Conservation (phyloP, 35 echinoderm and acorn worm genomes). For the Hemicentrotus pulcherrimus region DNA sequence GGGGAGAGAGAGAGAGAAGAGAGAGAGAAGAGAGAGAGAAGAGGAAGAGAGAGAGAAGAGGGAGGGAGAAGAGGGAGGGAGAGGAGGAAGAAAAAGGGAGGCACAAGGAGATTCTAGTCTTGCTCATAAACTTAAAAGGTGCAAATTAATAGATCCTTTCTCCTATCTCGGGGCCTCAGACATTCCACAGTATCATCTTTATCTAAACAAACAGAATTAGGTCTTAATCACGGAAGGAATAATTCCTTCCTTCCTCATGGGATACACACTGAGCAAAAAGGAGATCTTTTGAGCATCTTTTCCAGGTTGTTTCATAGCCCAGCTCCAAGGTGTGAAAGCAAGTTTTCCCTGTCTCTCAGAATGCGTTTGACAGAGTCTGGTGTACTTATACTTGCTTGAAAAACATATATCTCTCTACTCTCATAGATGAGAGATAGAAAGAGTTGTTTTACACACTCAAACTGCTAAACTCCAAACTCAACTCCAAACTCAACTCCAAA, state of each 20-base stretch:
- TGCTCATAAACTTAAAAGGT: no score
- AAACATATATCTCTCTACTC: background rate
- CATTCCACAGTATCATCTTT: background rate
- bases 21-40: no score
- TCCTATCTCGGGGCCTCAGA: background rate
- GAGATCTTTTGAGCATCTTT: background rate
- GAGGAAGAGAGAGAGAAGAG: no score
- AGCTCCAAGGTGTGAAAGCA: background rate
- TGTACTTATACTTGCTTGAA: background rate
- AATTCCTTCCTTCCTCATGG: background rate
- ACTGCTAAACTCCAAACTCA: no score
- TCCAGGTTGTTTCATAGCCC: background rate
- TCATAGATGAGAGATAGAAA: background rate
- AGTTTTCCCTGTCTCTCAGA: background rate
- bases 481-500: no score
- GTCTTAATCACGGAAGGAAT: background rate
- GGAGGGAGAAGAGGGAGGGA: no score
- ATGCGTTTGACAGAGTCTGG: background rate
- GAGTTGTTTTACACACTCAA: no score
- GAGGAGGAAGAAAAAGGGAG: no score
- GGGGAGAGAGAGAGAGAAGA: no score
- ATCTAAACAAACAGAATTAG: background rate
- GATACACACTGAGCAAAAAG: background rate
- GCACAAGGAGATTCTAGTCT: no score
- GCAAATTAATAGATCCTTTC: no score